A percentile compares a stretch with the other conserved stretches of the same genome.
Conservation (phyloP, 2,113 vertebrate genomes). For the Macaca nemestrina region DNA sequence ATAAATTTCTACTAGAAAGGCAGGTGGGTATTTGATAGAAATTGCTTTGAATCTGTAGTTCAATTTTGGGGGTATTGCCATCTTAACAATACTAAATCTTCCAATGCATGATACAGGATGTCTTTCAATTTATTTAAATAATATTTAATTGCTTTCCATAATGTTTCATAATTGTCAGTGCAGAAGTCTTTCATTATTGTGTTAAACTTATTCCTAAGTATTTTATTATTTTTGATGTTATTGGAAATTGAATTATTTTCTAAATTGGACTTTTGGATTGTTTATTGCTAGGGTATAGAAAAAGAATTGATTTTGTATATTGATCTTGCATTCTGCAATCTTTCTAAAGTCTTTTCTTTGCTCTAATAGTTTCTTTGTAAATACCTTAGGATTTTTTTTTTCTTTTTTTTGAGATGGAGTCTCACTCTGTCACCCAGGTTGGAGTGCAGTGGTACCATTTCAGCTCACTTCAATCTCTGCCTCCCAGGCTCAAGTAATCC, state of each 20-base stretch:
- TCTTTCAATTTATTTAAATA: neutral
- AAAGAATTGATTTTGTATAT: neutral
- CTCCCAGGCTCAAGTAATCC: too few relatives aligned
- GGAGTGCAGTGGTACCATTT: too few relatives aligned
- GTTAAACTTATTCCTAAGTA: neutral
- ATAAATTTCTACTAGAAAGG: neutral
- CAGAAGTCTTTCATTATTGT: neutral
- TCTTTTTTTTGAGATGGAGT: too few relatives aligned
- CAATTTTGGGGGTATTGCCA: neutral
- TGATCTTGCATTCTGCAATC: neutral
- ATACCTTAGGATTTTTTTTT: neutral
- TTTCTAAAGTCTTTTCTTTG: neutral
- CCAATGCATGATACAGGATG: neutral
- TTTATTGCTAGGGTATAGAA: neutral
- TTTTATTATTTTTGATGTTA: conserved; percentile 8
- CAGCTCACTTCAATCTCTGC: too few relatives aligned
- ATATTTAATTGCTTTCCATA: neutral
- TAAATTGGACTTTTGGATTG: conserved; percentile 17
- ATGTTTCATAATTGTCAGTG: neutral
- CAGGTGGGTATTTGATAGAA: neutral
- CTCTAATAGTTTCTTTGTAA: neutral
- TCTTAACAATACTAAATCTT: neutral
- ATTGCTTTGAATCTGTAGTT: neutral
- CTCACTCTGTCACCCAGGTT: too few relatives aligned
- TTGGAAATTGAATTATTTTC: neutral